Conservation (phyloP, 1,140 invertebrate genomes). For the Proctacanthus coquilletti region DNA sequence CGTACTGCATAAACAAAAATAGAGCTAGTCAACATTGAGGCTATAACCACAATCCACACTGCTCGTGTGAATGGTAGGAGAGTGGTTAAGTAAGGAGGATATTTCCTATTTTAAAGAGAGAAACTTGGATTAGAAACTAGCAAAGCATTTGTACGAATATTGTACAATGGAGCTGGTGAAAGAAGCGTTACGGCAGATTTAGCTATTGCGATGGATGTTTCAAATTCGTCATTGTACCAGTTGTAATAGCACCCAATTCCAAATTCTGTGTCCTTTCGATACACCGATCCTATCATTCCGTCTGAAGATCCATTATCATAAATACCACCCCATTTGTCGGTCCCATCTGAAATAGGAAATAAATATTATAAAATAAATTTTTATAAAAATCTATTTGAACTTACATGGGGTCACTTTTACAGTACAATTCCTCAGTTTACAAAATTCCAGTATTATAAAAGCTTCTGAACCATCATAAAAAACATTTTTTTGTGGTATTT, state of each 20-base stretch:
- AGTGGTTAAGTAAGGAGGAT: constrained; percentile 16
- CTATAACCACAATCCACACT: constrained; percentile 18
- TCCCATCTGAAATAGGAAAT: constrained; percentile 14
- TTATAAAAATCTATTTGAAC: constrained; percentile 1
- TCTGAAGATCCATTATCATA: constrained; percentile 20
- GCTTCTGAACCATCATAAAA: constrained; percentile 19
- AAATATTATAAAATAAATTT: background rate
- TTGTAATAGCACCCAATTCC: constrained; percentile 27
- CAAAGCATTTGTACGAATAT: background rate
- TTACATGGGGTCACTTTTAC: constrained; percentile 21
- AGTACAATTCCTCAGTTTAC: constrained; percentile 19
- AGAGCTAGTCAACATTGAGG: constrained; percentile 12
- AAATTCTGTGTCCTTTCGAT: constrained; percentile 21
- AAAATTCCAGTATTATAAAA: constrained; percentile 21
- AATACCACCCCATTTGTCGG: constrained; percentile 23
- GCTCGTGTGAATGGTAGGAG: constrained; percentile 16
- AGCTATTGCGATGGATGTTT: constrained; percentile 19
- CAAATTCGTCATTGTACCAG: constrained; percentile 23
- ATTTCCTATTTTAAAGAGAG: background rate
- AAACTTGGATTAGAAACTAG: background rate
- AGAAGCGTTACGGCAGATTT: constrained; percentile 22
- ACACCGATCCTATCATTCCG: constrained; percentile 20
- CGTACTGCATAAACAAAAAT: constrained; percentile 14
- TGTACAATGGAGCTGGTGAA: constrained; percentile 21
- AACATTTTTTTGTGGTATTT: constrained; percentile 13